These are phyloP conservation scores for Drosophila parthenogenetica DNA, from an alignment of 2,888 invertebrate genomes.

Conservation along the genomic window DNA sequence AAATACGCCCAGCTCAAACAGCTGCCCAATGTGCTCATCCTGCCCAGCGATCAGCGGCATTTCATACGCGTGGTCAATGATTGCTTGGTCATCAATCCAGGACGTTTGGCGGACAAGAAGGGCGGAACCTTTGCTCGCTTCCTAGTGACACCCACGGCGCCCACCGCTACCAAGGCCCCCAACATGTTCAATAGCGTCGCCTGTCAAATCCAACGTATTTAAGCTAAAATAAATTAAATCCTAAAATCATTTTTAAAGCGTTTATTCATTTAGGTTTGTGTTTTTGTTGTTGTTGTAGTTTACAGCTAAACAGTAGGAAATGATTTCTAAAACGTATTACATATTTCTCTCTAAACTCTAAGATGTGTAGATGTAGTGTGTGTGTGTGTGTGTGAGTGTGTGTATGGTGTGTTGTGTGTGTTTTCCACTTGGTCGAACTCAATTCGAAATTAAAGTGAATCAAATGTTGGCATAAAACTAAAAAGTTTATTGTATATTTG, in stretches of 20 bases:
- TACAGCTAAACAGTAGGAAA: conserved; percentile 79
- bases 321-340: conserved; percentile 74
- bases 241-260: conserved; percentile 62
- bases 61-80: conserved; percentile 93
- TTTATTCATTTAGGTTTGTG: conserved; percentile 70
- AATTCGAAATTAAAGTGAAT: conserved; percentile 59
- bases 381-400: conserved; percentile 23
- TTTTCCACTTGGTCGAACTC: conserved; percentile 57
- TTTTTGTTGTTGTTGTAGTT: conserved; percentile 49
- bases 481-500: conserved; percentile 75
- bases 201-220: conserved; percentile 85
- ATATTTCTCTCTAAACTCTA: conserved; percentile 62
- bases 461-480: conserved; percentile 52
- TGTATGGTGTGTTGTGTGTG: conserved; percentile 12
- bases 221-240: neutral
- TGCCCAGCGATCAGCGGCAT: conserved; percentile 94
- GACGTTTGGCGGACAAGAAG: conserved; percentile 90
- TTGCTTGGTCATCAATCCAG: conserved; percentile 94
- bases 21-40: conserved; percentile 92
- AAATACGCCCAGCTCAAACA: conserved; percentile 89
- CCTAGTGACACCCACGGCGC: conserved; percentile 86
- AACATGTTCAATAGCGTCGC: conserved; percentile 84
- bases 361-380: conserved; percentile 21
- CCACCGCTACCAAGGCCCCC: conserved; percentile 75
- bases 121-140: conserved; percentile 92